Conservation (phyloP, 2,113 vertebrate species). For the Cyprinodon brontotheroides region DNA sequence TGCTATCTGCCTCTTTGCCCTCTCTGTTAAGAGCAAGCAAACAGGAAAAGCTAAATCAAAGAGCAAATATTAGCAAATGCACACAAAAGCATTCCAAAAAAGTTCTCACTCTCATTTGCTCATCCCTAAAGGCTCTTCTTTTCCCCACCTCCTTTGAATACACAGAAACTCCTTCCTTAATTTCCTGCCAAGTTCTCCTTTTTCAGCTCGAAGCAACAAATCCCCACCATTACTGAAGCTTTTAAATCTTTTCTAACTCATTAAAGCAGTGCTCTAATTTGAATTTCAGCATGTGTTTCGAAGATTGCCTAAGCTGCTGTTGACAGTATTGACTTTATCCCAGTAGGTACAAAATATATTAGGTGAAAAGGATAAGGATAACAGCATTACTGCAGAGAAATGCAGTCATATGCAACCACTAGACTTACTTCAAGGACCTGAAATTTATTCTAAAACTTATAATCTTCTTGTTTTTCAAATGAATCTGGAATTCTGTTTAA, state of each 20-base stretch:
- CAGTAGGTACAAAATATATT: background rate
- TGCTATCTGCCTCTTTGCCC: slow-evolving; percentile 73
- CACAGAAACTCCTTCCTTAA: slow-evolving; percentile 31
- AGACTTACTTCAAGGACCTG: background rate
- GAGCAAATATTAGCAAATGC: slow-evolving; percentile 77
- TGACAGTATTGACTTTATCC: background rate
- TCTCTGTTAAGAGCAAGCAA: slow-evolving; percentile 75
- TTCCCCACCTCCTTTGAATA: slow-evolving; percentile 7
- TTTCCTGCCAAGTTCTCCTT: slow-evolving; percentile 44
- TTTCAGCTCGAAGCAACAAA: slow-evolving; percentile 15
- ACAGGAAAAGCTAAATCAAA: slow-evolving; percentile 72
- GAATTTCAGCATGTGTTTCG: background rate
- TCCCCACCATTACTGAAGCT: slow-evolving; percentile 17
- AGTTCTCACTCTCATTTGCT: slow-evolving; percentile 70
- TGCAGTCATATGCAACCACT: background rate
- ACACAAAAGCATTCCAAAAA: slow-evolving; percentile 78
- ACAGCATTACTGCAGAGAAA: background rate
- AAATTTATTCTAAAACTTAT: background rate
- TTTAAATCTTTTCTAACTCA: background rate
- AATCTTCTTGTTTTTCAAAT: background rate
- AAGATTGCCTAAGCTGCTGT: background rate
- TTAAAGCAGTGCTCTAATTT: slow-evolving; percentile 1
- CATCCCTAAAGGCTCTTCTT: slow-evolving; percentile 60
- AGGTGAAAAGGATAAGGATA: background rate
- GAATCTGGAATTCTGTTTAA: background rate